Evolutionary conservation across 2,113 vertebrate species (phyloP).

Genomic region (Engystomops pustulosus): DNA sequence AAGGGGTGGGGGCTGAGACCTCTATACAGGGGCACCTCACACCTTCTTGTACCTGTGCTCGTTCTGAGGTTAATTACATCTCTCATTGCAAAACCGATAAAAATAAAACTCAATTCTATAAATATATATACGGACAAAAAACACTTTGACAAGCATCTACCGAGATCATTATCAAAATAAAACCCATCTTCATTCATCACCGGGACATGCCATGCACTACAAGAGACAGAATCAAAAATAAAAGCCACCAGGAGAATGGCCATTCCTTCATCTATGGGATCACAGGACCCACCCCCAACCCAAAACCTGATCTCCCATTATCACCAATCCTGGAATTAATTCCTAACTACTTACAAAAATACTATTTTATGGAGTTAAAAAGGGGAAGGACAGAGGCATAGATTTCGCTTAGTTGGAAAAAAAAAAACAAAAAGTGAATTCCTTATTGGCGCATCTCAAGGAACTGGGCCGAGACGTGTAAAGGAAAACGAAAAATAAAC

Average conservation of each 20-base stretch:
- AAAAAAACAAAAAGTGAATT: conserved; percentile 15
- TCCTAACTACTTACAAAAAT: conserved; percentile 38
- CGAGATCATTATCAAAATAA: conserved; percentile 28
- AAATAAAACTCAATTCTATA: conserved; percentile 27
- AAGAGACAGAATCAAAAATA: conserved; percentile 64
- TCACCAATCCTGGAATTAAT: conserved; percentile 54
- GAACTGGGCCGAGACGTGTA: not conserved
- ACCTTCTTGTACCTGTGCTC: not conserved
- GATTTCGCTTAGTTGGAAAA: not conserved
- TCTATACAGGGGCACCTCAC: not conserved
- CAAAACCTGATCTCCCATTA: conserved; percentile 66
- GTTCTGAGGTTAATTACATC: not conserved
- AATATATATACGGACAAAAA: conserved; percentile 17
- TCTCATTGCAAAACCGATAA: not conserved
- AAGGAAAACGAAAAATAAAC: not conserved
- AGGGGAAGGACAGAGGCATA: not conserved
- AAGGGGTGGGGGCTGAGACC: not conserved
- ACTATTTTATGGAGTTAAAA: not conserved
- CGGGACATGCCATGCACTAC: conserved; percentile 6
- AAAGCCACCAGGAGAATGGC: conserved; percentile 61
- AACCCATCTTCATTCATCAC: not conserved
- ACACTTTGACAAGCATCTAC: not conserved
- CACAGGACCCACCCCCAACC: conserved; percentile 72
- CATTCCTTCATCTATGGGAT: conserved; percentile 67
- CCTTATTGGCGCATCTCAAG: not conserved